Evolutionary conservation across 2,113 vertebrate genomes (phyloP).

Genomic region (Amphiprion ocellaris): DNA sequence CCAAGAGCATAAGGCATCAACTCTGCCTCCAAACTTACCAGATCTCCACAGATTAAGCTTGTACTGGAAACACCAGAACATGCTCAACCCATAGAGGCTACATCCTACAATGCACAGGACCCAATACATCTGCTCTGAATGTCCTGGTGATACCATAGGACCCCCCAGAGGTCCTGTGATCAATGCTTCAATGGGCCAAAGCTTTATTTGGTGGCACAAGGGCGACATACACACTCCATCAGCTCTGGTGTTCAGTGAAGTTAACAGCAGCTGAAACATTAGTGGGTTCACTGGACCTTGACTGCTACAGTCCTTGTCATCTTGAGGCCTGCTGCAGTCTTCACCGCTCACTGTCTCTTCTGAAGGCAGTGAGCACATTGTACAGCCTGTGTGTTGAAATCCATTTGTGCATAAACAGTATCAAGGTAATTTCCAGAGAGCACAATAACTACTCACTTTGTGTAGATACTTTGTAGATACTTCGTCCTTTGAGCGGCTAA

Average conservation of each 20-base stretch:
- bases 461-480: not conserved
- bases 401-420: conserved; percentile 39
- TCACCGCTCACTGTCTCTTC: not conserved
- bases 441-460: not conserved
- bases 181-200: no score
- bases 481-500: conserved; percentile 41
- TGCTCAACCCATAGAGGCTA: no score
- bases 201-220: no score
- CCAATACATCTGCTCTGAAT: no score
- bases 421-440: conserved; percentile 32
- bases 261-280: not conserved
- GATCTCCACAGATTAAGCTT: no score
- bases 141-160: no score
- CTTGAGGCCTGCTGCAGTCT: not conserved
- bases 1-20: no score
- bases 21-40: no score
- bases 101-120: no score
- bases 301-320: not conserved
- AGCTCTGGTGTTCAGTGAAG: not conserved
- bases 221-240: not conserved
- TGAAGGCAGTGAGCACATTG: not conserved
- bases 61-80: no score
- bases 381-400: conserved; percentile 16
- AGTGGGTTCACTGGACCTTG: not conserved
- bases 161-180: no score